Percentiles rank a stretch among this genome's conserved stretches.
These are phyloP conservation scores for Pomacea maculata DNA, from an alignment of 1,140 invertebrate species.

Conservation along the genomic window DNA sequence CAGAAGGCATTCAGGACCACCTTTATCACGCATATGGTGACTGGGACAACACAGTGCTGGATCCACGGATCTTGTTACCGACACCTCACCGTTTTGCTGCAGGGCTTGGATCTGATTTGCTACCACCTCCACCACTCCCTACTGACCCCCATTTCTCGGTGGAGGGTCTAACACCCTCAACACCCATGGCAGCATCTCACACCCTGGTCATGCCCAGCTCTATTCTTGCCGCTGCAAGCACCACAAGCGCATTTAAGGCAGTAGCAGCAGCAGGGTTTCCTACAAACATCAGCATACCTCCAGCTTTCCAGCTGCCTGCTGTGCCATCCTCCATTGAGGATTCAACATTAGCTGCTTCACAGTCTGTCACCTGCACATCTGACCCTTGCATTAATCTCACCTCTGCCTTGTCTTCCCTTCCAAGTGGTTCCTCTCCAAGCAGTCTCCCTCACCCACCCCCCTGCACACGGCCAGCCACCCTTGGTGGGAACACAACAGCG, in stretches of 20 bases:
- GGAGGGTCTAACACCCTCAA: constrained; percentile 27
- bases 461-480: constrained; percentile 50
- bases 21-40: constrained; percentile 61
- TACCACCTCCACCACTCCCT: constrained; percentile 49
- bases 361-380: too few species aligned
- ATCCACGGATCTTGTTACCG: constrained; percentile 34
- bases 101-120: constrained; percentile 43
- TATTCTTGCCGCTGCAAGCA: constrained; percentile 27
- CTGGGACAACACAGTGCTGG: constrained; percentile 57
- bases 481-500: constrained; percentile 50
- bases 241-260: constrained; percentile 50
- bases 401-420: constrained; percentile 14
- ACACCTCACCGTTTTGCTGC: constrained; percentile 42
- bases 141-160: constrained; percentile 40
- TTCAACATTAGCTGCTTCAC: too few species aligned
- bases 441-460: constrained; percentile 33
- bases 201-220: constrained; percentile 33
- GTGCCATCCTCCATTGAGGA: background rate
- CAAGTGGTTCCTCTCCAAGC: background rate
- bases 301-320: constrained; percentile 11
- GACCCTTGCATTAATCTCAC: too few species aligned
- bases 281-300: constrained; percentile 24
- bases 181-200: constrained; percentile 34
- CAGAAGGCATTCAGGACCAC: constrained; percentile 57
- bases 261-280: constrained; percentile 18